Evolutionary conservation across 2,888 invertebrate genomes (phyloP).

Genomic region (Aphidoletes aphidimyza): DNA sequence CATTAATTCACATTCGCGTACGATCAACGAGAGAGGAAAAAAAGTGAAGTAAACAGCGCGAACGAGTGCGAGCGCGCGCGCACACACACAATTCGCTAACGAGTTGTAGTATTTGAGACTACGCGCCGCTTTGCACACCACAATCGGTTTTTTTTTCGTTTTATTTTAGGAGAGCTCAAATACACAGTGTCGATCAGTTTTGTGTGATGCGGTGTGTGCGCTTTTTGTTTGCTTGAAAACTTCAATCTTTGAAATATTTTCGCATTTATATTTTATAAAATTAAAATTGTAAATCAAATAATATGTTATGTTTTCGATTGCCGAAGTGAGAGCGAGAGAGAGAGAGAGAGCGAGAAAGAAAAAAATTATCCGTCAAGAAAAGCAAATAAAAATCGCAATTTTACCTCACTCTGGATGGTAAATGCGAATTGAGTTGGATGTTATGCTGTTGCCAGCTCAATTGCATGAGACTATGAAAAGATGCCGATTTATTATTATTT

Average conservation of each 20-base stretch:
- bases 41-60: neutral
- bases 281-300: constrained; percentile 51
- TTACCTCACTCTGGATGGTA: neutral
- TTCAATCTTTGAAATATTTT: constrained; percentile 47
- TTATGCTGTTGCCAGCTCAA: neutral
- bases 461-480: constrained; percentile 51
- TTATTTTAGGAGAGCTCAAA: neutral
- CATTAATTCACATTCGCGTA: constrained; percentile 34
- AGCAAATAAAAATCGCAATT: neutral
- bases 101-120: constrained; percentile 24
- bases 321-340: neutral
- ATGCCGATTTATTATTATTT: constrained; percentile 44
- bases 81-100: neutral
- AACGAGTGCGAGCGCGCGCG: no score
- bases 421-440: constrained; percentile 45
- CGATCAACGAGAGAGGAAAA: neutral
- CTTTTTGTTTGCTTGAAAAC: neutral
- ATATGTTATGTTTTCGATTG: constrained; percentile 48
- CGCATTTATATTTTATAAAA: constrained; percentile 51
- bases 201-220: constrained; percentile 16
- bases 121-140: constrained; percentile 6
- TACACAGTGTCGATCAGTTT: neutral
- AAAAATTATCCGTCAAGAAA: neutral
- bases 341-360: no score
- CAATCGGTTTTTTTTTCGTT: no score